Evolutionary conservation across 2,113 vertebrate genomes (phyloP).

Genomic region (Engraulis encrasicolus): DNA sequence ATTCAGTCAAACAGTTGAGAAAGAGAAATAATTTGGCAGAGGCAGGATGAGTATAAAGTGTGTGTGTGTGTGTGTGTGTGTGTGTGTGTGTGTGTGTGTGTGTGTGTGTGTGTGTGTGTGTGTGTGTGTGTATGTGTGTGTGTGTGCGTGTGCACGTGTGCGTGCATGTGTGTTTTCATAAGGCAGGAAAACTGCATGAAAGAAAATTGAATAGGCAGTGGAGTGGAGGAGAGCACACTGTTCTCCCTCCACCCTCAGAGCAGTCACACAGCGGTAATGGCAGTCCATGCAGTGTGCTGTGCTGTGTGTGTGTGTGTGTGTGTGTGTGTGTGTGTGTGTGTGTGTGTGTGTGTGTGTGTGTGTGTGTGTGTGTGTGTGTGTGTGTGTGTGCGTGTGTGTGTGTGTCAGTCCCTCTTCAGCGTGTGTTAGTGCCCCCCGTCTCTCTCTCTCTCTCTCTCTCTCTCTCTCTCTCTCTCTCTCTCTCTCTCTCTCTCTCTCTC

Average conservation of each 20-base stretch:
- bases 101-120: not conserved
- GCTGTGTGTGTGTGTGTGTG: no score
- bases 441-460: no score
- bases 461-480: no score
- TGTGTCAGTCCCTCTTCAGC: no score
- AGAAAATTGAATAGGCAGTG: not conserved
- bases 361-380: no score
- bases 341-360: no score
- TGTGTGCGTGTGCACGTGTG: no score
- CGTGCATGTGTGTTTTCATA: no score
- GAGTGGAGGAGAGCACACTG: not conserved
- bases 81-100: not conserved
- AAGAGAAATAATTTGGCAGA: not conserved
- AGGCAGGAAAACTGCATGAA: not conserved
- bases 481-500: no score
- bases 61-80: not conserved
- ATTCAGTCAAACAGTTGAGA: not conserved
- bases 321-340: no score
- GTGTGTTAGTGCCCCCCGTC: no score
- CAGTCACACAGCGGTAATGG: not conserved
- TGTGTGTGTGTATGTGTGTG: not conserved
- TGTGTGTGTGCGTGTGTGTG: no score
- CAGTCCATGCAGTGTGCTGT: not conserved
- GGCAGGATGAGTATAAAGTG: not conserved
- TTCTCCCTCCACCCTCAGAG: not conserved